A percentile compares a stretch with the other conserved stretches of the same genome.
Evolutionary conservation across 1,140 invertebrate species (phyloP).

Genomic region (Dinothrombium tinctorium): DNA sequence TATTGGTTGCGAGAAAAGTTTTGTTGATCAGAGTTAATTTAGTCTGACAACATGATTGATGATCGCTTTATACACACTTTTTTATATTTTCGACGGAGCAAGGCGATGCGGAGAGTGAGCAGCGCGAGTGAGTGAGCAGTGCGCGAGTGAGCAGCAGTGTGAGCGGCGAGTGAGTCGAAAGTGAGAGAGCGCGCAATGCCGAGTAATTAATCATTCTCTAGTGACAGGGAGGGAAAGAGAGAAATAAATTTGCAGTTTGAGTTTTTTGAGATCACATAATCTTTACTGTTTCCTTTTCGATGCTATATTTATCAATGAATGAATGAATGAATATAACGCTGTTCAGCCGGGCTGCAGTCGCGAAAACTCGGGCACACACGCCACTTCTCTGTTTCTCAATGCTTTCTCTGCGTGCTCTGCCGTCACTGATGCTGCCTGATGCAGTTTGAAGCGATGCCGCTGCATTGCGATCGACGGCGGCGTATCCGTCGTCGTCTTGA

Average conservation of each 20-base stretch:
- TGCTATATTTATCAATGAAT: too few relatives aligned
- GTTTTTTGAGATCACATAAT: slow-evolving; percentile 6
- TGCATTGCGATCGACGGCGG: too few relatives aligned
- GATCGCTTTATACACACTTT: slow-evolving; percentile 8
- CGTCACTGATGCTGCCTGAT: background rate
- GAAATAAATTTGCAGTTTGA: slow-evolving; percentile 7
- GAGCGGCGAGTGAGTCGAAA: background rate
- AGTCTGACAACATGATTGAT: slow-evolving; percentile 13
- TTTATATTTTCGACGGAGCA: background rate
- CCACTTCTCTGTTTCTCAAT: background rate
- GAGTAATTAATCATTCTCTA: slow-evolving; percentile 11
- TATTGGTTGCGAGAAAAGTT: too few relatives aligned
- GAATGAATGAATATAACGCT: too few relatives aligned
- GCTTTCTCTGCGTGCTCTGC: background rate
- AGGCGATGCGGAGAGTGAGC: background rate
- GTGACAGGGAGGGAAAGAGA: slow-evolving; percentile 8
- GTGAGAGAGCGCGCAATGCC: slow-evolving; percentile 3
- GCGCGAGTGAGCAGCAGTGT: background rate
- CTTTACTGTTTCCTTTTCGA: slow-evolving; percentile 1
- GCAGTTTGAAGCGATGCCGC: too few relatives aligned
- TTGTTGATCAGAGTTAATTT: slow-evolving; percentile 14
- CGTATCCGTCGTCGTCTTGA: too few relatives aligned
- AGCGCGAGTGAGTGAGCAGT: background rate
- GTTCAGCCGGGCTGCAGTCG: too few relatives aligned
- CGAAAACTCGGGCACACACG: too few relatives aligned